Base-by-base conservation (phyloP, 2,113 vertebrate genomes). In the Rhinogobius similis region DNA sequence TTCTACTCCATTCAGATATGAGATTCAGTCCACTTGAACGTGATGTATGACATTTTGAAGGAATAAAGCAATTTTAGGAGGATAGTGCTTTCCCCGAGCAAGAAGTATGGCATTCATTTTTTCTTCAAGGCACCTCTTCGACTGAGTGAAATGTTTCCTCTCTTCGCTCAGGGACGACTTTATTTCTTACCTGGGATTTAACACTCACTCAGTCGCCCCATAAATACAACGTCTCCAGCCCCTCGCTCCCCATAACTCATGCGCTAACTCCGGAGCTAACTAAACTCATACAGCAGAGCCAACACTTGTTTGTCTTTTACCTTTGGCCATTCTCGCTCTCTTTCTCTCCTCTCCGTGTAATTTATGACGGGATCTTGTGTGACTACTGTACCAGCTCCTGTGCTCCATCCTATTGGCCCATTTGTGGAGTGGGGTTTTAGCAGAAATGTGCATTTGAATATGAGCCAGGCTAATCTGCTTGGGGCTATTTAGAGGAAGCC, bases 101-200 rank as follows among this genome's bases (percentile, higher is more conserved):
- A 96, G 95, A 97, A 94, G 94, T 94, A 96, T 95, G 91, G 91
- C 91, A 93, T 96, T 94, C 85, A 94, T 96, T 96, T 96, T 96
- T 96, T 46, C 29, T 55, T 94, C 94, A 94, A 96, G 95, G 95
- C 94, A 95, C 94, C 94, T 94, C 95, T 92, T 96, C 95, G 95
- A 95, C 94, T 96, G 95, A 98, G 95, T 96, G 96, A 99, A 97
- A 98, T 98, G 97, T 98, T 99, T 98, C 94, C 95, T 95, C 93
- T 90, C 93, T 95, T 96, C 94, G 93, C 94, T 89, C 93, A 92
- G 94, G 96, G 96, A 98, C 95, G 93, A 97, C 95, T 98, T 98
- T 99, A 98, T 98, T 97, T 97, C 97, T 96, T 97, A 96, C 95
- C 93, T 95, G 97, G 96, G 96, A 98, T 96, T 97, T 97, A 95